Evolutionary conservation across 2,797 vertebrate species (phyloP), one percentile per base, ranked within the genome.

Genomic region (Leontocebus nigricollis): DNA sequence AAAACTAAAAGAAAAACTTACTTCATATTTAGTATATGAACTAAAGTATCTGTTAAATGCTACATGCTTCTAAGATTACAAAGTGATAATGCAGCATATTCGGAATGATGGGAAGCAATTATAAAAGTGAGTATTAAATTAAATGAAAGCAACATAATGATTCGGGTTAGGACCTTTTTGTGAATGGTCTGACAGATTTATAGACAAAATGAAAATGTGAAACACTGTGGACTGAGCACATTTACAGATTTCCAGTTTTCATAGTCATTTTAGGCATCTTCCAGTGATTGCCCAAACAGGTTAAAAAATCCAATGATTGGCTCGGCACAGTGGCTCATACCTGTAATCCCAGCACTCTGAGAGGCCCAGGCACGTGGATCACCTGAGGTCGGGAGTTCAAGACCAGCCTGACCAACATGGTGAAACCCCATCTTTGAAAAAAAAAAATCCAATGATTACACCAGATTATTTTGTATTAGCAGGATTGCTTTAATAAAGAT

Each of bases 181-280:
- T 22, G n/a, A 90, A 82, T 70, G 57, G 7, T 20, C 19, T 72
- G 59, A 84, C 26, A 89, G 55, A 81, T 82, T 77, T 91, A 84
- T 12, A 81, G 59, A 39, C 20, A 86, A 92, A 85, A 88, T 10
- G 5, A 61, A 72, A 76, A 48, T 27, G 20, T 19, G 19, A 70
- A 19, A 73, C 20, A 48, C 0, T 76, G 33, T n/a, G 26, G 3
- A 67, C 9, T 50, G 19, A 83, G 33, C 22, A 90, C 15, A 93
- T 52, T 87, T 92, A 90, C 26, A 64, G 80, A 83, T 30, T 55
- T 79, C 20, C 88, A 14, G 5, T 90, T 94, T 89, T 70, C 26
- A 80, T 5, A 67, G 2, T 87, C 14, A 64, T n/a, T 59, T 86
- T 90, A 61, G 33, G 14, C 30, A 77, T 26, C 57, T 91, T 96